Conservation (phyloP, 92 coral and sea anemone species). For the Diadumene lineata region DNA sequence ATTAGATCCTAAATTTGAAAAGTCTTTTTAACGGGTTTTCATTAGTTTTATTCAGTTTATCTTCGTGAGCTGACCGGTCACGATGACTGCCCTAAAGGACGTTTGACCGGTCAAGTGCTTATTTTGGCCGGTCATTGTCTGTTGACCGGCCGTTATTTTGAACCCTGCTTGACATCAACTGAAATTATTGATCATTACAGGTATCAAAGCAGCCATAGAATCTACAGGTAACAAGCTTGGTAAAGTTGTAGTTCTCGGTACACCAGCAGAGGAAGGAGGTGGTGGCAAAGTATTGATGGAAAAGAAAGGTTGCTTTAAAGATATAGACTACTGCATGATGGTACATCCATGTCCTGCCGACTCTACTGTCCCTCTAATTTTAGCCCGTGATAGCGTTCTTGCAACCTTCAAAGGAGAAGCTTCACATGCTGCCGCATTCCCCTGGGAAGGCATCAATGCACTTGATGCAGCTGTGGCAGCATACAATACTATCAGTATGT, state of each 20-base stretch:
- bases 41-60: too few species aligned
- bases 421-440: slow-evolving; percentile 95
- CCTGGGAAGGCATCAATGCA: slow-evolving; percentile 95
- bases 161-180: too few species aligned
- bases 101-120: too few species aligned
- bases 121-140: too few species aligned
- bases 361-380: slow-evolving; percentile 30
- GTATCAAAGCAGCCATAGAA: slow-evolving; percentile 77
- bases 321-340: slow-evolving; percentile 90
- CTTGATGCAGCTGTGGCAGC: slow-evolving; percentile 90
- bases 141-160: too few species aligned
- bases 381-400: slow-evolving; percentile 49
- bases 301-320: slow-evolving; percentile 72
- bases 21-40: too few species aligned
- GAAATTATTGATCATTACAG: too few species aligned
- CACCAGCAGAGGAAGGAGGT: slow-evolving; percentile 90
- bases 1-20: too few species aligned
- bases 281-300: slow-evolving; percentile 81
- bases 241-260: slow-evolving; percentile 75
- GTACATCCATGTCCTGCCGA: slow-evolving; percentile 75
- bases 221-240: slow-evolving; percentile 51
- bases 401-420: slow-evolving; percentile 76
- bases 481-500: slow-evolving; percentile 69
- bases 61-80: too few species aligned
- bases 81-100: too few species aligned